Evolutionary conservation across 2,113 vertebrate species (phyloP), one percentile per base, ranked within the genome.

Genomic region (Charadrius vociferus): DNA sequence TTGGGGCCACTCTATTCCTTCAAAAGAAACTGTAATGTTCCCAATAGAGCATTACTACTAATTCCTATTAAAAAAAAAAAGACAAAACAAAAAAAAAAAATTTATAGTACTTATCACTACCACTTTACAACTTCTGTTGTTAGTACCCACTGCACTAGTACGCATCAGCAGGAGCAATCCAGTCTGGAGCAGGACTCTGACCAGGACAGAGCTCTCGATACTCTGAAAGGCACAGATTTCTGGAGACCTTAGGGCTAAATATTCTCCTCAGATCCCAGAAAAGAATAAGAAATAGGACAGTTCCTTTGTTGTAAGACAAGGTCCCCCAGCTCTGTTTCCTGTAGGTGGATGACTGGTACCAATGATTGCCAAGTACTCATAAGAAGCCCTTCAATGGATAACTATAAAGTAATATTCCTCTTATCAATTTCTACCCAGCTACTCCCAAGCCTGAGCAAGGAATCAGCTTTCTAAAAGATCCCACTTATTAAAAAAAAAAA

Each of bases 211-310:
- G 45, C 17, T 77, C 23, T 6, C 16, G 50, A 12, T 12, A 56
- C 5, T n/a, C 16, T 37, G 24, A 73, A 80, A 62, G 12, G 4
- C 39, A 72, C 4, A 14, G 36, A 43, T 70, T 95, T 58, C 62
- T 61, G 17, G 37, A 87, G 36, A 59, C 10, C 6, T 37, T 30
- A 65, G 55, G 7, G 13, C 9, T 24, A 24, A 62, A 43, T 14
- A 47, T 18, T 41, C 26, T 74, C 22, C 45, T 78, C 45, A 59
- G 30, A 67, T 37, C 34, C 62, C n/a, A 14, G 22, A 39, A 2
- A 56, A 61, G 16, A 15, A 26, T 13, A 45, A 65, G 3, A 55
- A 75, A 30, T 7, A 34, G 0, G 9, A 39, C 2, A 2, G 9
- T 6, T 74, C 37, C 26, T 79, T 23, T 58, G 47, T 49, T 72